phyloP scores from a whole-genome alignment of 2,888 invertebrate genomes.

The Drosophila flavopinicola region DNA sequence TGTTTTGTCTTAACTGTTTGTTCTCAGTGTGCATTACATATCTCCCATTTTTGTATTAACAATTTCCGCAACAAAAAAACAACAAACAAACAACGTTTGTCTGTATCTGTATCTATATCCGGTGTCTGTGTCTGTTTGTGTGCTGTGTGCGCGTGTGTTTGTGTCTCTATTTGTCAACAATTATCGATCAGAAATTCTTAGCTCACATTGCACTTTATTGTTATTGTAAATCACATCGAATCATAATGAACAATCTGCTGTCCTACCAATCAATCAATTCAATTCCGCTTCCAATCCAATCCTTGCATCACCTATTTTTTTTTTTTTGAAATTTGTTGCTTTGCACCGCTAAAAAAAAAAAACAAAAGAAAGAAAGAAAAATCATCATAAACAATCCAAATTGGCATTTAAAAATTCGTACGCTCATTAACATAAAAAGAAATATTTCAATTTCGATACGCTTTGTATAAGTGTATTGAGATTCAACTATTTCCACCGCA shows the following conservation, averaged over 20 bases:
- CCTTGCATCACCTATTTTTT: constrained; percentile 16
- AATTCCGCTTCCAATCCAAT: constrained; percentile 36
- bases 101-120: constrained; percentile 12
- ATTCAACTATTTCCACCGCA: constrained; percentile 58
- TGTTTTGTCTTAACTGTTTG: constrained; percentile 19
- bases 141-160: constrained; percentile 10
- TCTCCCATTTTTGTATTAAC: constrained; percentile 12
- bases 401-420: constrained; percentile 47
- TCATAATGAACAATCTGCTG: not conserved
- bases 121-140: constrained; percentile 14
- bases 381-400: constrained; percentile 23
- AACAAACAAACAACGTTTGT: constrained; percentile 16
- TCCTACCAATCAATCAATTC: constrained; percentile 1
- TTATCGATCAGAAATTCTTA: constrained; percentile 5
- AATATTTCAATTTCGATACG: constrained; percentile 53
- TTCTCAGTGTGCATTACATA: constrained; percentile 16
- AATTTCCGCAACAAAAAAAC: too few relatives aligned
- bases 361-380: constrained; percentile 1
- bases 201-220: constrained; percentile 37
- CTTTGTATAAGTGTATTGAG: constrained; percentile 13
- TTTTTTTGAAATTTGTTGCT: constrained; percentile 20
- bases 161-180: constrained; percentile 14
- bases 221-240: constrained; percentile 17
- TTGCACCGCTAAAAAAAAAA: constrained; percentile 16
- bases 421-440: constrained; percentile 53